phyloP scores from a whole-genome alignment of 2,888 invertebrate genomes.

The Cheilosia soror region DNA sequence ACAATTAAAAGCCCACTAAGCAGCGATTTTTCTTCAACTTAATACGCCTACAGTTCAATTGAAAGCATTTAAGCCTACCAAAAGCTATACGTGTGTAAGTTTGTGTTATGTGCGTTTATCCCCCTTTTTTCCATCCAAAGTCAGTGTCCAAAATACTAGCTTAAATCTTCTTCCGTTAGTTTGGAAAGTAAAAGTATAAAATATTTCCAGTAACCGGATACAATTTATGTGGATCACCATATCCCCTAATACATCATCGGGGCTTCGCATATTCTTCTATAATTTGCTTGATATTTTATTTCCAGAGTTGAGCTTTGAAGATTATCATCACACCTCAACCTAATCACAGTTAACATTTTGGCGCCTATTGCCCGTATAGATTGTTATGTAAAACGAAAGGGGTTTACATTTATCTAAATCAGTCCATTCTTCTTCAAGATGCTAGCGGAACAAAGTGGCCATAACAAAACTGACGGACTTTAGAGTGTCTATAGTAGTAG shows the following conservation, averaged over 20 bases:
- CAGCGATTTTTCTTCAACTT: slow-evolving; percentile 4
- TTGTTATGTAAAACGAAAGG: slow-evolving; percentile 36
- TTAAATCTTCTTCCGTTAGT: slow-evolving; percentile 33
- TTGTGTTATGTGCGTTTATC: background rate
- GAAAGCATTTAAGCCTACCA: slow-evolving; percentile 7
- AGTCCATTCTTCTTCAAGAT: background rate
- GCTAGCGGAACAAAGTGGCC: slow-evolving; percentile 33
- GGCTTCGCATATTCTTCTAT: background rate
- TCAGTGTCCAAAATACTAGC: background rate
- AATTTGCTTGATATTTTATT: background rate
- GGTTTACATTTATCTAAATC: slow-evolving; percentile 2
- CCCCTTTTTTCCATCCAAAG: background rate
- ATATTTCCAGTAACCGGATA: slow-evolving; percentile 29
- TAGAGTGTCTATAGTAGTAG: slow-evolving; percentile 23
- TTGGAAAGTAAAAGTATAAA: slow-evolving; percentile 56
- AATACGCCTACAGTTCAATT: slow-evolving; percentile 14
- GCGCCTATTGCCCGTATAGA: background rate
- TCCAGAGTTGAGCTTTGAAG: slow-evolving; percentile 12
- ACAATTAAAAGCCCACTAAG: slow-evolving; percentile 14
- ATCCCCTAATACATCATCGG: slow-evolving; percentile 12
- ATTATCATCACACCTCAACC: background rate
- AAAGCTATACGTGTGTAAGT: background rate
- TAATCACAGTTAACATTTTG: background rate
- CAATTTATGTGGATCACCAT: slow-evolving; percentile 44
- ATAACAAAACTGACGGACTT: slow-evolving; percentile 15